phyloP scores from a whole-genome alignment of 2,888 invertebrate genomes.

The Scaptomyza cyrtandrae region DNA sequence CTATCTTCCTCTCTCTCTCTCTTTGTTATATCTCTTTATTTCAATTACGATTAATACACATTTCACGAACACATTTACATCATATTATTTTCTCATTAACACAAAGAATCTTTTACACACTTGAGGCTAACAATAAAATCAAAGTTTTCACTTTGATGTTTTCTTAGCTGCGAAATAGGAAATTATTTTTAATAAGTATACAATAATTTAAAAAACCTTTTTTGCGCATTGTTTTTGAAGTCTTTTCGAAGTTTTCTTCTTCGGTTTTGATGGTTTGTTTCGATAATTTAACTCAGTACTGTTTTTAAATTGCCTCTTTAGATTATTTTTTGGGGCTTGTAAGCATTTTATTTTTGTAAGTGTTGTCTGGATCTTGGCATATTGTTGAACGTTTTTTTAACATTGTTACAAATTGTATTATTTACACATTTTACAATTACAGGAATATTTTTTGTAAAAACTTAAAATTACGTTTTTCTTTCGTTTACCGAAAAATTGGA shows the following conservation, averaged over 20 bases:
- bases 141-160: conserved; percentile 23
- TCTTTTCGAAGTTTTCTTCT: conserved; percentile 48
- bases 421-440: conserved; percentile 74
- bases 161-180: conserved; percentile 63
- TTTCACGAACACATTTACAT: conserved; percentile 55
- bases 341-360: conserved; percentile 9
- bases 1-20: conserved; percentile 10
- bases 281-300: conserved; percentile 48
- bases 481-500: conserved; percentile 27
- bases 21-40: conserved; percentile 25
- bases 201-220: conserved; percentile 20
- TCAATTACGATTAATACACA: conserved; percentile 58
- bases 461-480: conserved; percentile 39
- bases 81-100: conserved; percentile 17
- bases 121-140: conserved; percentile 58
- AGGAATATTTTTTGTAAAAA: conserved; percentile 69
- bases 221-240: conserved; percentile 62
- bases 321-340: conserved; percentile 10
- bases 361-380: conserved; percentile 47
- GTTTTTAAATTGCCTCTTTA: conserved; percentile 18
- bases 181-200: conserved; percentile 10
- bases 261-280: conserved; percentile 32
- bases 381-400: conserved; percentile 42
- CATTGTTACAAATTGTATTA: conserved; percentile 53
- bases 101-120: conserved; percentile 30